phyloP scores from a whole-genome alignment of 2,888 invertebrate species.

The Orchesella flavescens region DNA sequence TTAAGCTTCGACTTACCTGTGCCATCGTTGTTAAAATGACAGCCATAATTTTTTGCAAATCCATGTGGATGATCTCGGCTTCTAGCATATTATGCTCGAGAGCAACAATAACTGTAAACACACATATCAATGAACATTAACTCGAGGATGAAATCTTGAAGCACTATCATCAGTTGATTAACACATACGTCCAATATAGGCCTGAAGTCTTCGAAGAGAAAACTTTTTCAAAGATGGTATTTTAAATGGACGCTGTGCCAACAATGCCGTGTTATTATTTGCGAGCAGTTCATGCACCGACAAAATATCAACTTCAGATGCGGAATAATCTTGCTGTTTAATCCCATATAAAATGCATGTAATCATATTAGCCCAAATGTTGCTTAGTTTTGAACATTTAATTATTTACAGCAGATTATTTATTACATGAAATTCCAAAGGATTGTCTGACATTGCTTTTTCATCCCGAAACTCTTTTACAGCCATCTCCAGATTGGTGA shows the following conservation, averaged over 20 bases:
- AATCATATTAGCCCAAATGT: background rate
- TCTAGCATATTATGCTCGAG: constrained; percentile 71
- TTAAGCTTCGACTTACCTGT: constrained; percentile 51
- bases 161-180: background rate
- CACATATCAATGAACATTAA: background rate
- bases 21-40: constrained; percentile 61
- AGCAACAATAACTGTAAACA: constrained; percentile 68
- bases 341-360: background rate
- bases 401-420: no score
- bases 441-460: constrained; percentile 66
- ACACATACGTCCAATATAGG: constrained; percentile 65
- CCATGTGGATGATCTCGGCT: constrained; percentile 63
- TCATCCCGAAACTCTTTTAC: constrained; percentile 69
- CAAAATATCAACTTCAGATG: constrained; percentile 55
- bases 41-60: constrained; percentile 66
- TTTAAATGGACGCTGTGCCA: constrained; percentile 68
- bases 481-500: constrained; percentile 70
- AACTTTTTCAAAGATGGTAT: constrained; percentile 62
- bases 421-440: constrained; percentile 63
- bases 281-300: constrained; percentile 61
- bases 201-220: constrained; percentile 57
- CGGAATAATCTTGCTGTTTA: constrained; percentile 4
- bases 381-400: no score
- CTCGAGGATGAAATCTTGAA: no score
- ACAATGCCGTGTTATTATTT: constrained; percentile 52